Percentiles rank a stretch among this genome's conserved stretches.
These are phyloP conservation scores for Papilio helenus DNA, from an alignment of 1,140 invertebrate species.

Conservation along the genomic window DNA sequence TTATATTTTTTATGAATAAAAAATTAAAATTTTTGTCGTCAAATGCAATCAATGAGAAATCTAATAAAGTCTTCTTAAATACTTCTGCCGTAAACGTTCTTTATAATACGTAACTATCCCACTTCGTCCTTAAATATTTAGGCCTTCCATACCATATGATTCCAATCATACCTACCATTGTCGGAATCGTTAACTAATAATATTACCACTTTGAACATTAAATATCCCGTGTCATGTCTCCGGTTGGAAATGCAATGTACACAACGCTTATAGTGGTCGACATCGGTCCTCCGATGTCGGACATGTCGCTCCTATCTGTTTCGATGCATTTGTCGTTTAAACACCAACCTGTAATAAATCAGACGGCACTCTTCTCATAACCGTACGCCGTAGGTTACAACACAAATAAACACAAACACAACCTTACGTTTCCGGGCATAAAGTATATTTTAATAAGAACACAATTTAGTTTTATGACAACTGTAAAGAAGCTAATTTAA, in stretches of 20 bases:
- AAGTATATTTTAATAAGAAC: slow-evolving; percentile 44
- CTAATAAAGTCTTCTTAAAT: neutral
- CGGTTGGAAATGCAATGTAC: slow-evolving; percentile 55
- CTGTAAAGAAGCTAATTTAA: slow-evolving; percentile 62
- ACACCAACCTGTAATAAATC: slow-evolving; percentile 83
- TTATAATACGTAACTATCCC: no score
- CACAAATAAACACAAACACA: slow-evolving; percentile 29
- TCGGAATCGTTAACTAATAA: no score
- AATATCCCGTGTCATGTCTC: slow-evolving; percentile 60
- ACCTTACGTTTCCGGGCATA: slow-evolving; percentile 37
- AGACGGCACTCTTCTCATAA: slow-evolving; percentile 52
- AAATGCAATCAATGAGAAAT: neutral
- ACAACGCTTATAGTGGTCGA: slow-evolving; percentile 64
- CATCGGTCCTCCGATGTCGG: slow-evolving; percentile 79
- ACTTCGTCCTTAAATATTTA: no score
- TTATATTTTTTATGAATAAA: neutral
- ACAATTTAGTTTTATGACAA: slow-evolving; percentile 38
- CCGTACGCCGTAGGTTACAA: slow-evolving; percentile 47
- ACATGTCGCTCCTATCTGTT: slow-evolving; percentile 82
- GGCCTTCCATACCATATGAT: no score
- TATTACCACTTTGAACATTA: neutral
- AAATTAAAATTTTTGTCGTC: neutral
- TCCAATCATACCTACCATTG: no score
- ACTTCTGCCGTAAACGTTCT: neutral
- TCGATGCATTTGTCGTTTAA: slow-evolving; percentile 83